These are phyloP conservation scores for Gortyna flavago DNA, from an alignment of 2,888 invertebrate genomes.

Conservation along the genomic window DNA sequence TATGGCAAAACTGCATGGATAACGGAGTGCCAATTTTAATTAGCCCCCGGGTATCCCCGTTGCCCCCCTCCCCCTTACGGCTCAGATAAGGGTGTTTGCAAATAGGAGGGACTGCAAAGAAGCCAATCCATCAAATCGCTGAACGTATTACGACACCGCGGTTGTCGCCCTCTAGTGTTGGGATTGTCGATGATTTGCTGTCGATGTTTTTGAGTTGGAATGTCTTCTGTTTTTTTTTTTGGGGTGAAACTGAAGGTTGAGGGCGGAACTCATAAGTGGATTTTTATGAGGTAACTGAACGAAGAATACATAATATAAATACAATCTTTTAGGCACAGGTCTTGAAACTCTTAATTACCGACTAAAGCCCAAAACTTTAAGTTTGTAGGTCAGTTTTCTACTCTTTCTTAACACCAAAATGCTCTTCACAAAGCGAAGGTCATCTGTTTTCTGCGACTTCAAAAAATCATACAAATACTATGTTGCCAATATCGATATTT, in stretches of 20 bases:
- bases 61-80: slow-evolving; percentile 66
- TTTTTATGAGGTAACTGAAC: not conserved
- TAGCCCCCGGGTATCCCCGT: slow-evolving; percentile 78
- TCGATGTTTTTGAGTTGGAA: slow-evolving; percentile 51
- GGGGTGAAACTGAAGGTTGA: not conserved
- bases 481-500: slow-evolving; percentile 66
- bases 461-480: not conserved
- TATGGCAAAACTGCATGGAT: slow-evolving; percentile 52
- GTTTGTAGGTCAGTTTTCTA: not conserved
- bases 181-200: slow-evolving; percentile 42
- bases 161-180: slow-evolving; percentile 81
- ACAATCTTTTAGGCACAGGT: not conserved
- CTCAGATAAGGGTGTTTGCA: slow-evolving; percentile 89
- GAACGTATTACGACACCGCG: slow-evolving; percentile 89
- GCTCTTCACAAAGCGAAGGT: not conserved
- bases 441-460: not conserved
- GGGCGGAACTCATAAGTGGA: not conserved
- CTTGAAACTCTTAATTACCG: not conserved
- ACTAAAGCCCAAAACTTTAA: not conserved
- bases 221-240: not conserved
- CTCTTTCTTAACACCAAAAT: not conserved
- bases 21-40: slow-evolving; percentile 87
- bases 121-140: slow-evolving; percentile 90
- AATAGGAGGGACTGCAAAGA: slow-evolving; percentile 89
- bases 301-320: not conserved